Evolutionary conservation across 1,140 invertebrate genomes (phyloP).

Genomic region (Pseudomyrmex pallidus): DNA sequence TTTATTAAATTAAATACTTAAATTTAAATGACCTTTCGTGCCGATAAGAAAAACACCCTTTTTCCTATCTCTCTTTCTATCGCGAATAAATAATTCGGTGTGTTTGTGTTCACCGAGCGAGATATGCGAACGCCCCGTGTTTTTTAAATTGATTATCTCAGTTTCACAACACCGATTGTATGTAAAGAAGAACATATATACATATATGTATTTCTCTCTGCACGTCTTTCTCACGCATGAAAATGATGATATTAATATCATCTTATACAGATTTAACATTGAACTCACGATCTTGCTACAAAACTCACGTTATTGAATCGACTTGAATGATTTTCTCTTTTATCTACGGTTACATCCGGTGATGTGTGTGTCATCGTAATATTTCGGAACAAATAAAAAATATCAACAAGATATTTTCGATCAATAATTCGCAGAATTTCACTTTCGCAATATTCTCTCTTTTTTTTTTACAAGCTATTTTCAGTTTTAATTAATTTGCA

Average conservation of each 20-base stretch:
- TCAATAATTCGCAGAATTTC: background rate
- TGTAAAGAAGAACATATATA: too few species aligned
- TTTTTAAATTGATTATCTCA: conserved; percentile 10
- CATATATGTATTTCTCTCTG: too few species aligned
- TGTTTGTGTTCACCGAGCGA: background rate
- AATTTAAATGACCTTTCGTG: too few species aligned
- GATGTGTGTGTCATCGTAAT: background rate
- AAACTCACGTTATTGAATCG: background rate
- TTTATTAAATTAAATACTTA: too few species aligned
- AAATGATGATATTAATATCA: too few species aligned
- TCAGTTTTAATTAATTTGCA: too few species aligned
- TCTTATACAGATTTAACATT: background rate
- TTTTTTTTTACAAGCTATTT: background rate
- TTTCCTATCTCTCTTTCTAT: background rate
- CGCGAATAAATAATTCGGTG: background rate
- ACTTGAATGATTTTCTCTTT: background rate
- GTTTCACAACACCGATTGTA: conserved; percentile 1
- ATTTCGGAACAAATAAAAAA: background rate
- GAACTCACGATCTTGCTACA: conserved; percentile 4
- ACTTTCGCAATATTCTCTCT: background rate
- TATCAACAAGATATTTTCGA: background rate
- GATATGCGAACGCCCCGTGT: background rate
- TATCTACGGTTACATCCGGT: background rate
- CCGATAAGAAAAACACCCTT: background rate
- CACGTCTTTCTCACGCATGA: too few species aligned